Evolutionary conservation across 2,888 invertebrate species (phyloP), one percentile per base, ranked within the genome.

Genomic region (Melinaea marsaeus): DNA sequence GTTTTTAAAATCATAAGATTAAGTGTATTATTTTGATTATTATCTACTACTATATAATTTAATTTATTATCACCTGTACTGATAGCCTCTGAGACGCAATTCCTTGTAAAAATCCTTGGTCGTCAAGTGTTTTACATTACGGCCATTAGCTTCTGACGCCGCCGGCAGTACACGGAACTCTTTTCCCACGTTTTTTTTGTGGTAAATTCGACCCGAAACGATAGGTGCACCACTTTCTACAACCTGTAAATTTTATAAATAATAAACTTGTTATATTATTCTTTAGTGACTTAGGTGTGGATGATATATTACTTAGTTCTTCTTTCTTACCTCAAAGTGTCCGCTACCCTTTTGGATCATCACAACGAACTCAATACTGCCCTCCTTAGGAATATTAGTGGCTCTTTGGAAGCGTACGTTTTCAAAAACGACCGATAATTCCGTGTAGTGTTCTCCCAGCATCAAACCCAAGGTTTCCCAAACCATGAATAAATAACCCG

Each of bases 321-420:
- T n/a, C 35, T 37, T 33, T 2, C 42, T 75, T 45, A 93, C 93
- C 87, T 94, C 94, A 78, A 94, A 94, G 71, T 92, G 90, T 0
- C 94, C 94, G 60, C 93, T 93, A 76, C 94, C 94, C 73, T 93
- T 94, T 72, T 95, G 94, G 57, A 95, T 92, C 93, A 94, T 94
- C 2, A 95, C 88, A 56, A 92, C 93, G 64, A 95, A 91, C 67
- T 93, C 92, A 42, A 94, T 73, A 58, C 83, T 90, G 56, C 93
- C 94, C 55, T 94, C 94, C 68, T 93, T 92, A 0, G 95, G 93
- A 63, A 98, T 91, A 71, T 94, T 94, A 0, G 97, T 97, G 5
- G 97, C 97, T 73, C 96, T 92, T 71, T 95, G 92, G 79, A 98
- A 97, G 55, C 93, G 92, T 9, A 98, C 93, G 82, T 98, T 94